A percentile compares a stretch with the other conserved stretches of the same genome.
These are phyloP conservation scores for Pseudomyrmex cubaensis DNA, from an alignment of 1,140 invertebrate species.

Conservation along the genomic window DNA sequence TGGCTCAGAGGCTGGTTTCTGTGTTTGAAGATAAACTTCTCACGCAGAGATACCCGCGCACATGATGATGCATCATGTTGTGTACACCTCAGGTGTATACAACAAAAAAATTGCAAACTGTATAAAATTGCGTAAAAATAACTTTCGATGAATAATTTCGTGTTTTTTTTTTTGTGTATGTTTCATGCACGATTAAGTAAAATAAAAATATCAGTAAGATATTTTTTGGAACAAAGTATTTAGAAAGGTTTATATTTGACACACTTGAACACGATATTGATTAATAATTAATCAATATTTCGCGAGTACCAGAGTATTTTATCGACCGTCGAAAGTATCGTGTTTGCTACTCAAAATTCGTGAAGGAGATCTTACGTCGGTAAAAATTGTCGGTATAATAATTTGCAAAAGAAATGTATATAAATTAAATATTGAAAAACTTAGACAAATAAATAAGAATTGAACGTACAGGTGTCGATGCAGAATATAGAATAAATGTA, in stretches of 20 bases:
- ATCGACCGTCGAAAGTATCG: slow-evolving; percentile 41
- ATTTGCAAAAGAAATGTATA: not conserved
- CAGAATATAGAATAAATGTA: too few relatives aligned
- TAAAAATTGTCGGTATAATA: slow-evolving; percentile 29
- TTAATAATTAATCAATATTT: slow-evolving; percentile 43
- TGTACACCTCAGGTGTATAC: not conserved
- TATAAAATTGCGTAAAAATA: not conserved
- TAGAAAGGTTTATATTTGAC: not conserved
- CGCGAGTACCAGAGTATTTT: slow-evolving; percentile 8
- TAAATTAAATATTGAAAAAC: too few relatives aligned
- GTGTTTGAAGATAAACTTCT: slow-evolving; percentile 19
- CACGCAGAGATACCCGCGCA: not conserved
- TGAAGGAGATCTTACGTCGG: not conserved
- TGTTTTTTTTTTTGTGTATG: too few relatives aligned
- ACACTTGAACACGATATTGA: not conserved
- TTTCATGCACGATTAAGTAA: not conserved
- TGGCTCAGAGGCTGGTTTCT: not conserved
- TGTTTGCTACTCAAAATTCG: not conserved
- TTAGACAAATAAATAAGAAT: too few relatives aligned
- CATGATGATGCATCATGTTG: not conserved
- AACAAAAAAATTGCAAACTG: slow-evolving; percentile 11
- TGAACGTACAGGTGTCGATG: too few relatives aligned
- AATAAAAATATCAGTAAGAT: slow-evolving; percentile 1
- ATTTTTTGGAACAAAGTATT: not conserved
- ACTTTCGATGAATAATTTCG: not conserved